phyloP scores from a whole-genome alignment of 2,888 invertebrate species.

The Pseudococcus viburni region DNA sequence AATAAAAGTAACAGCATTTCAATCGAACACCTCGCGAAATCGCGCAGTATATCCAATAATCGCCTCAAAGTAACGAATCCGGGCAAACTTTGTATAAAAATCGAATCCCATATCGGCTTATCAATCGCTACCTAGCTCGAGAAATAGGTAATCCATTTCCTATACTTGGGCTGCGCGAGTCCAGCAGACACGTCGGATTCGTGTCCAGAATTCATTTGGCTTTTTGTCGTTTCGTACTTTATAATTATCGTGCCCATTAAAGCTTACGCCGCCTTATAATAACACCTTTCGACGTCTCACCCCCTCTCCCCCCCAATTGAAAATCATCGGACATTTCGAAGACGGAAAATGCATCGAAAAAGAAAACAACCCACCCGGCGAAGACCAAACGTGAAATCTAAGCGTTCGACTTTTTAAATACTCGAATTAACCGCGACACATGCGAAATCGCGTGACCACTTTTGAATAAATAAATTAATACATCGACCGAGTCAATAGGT shows the following conservation, averaged over 20 bases:
- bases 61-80: background rate
- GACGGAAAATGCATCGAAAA: background rate
- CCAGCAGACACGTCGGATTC: background rate
- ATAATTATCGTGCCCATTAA: conserved; percentile 12
- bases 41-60: conserved; percentile 1
- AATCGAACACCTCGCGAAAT: background rate
- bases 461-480: conserved; percentile 52
- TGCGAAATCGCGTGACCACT: conserved; percentile 46
- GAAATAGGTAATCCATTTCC: background rate
- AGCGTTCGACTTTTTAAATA: conserved; percentile 43
- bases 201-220: conserved; percentile 21
- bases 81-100: background rate
- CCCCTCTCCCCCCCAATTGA: background rate
- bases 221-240: conserved; percentile 26
- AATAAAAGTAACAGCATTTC: background rate
- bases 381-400: background rate
- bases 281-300: background rate
- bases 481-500: conserved; percentile 55
- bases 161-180: background rate
- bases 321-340: background rate
- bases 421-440: conserved; percentile 41
- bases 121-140: background rate
- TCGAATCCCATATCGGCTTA: background rate
- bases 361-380: background rate
- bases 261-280: conserved; percentile 13